Percentiles rank a stretch among this genome's conserved stretches.
These are phyloP conservation scores for Psilanteris sp. DNA, from an alignment of 1,140 invertebrate genomes.

Conservation along the genomic window DNA sequence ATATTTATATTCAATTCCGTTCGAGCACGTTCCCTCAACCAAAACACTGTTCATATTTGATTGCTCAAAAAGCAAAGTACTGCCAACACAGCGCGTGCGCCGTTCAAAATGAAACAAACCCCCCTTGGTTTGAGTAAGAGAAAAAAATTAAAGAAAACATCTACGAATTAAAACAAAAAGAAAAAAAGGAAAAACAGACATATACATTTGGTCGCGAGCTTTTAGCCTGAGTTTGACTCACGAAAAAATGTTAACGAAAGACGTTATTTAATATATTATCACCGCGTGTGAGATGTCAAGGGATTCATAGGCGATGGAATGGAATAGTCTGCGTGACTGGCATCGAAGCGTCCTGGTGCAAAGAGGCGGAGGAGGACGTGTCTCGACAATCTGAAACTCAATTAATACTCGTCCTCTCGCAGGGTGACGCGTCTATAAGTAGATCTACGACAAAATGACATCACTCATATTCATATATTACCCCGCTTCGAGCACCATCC, in stretches of 20 bases:
- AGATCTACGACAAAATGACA: constrained; percentile 70
- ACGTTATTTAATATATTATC: constrained; percentile 62
- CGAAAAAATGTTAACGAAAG: constrained; percentile 55
- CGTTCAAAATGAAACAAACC: constrained; percentile 34
- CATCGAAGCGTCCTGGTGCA: constrained; percentile 43
- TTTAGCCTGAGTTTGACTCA: constrained; percentile 16
- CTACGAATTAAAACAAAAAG: neutral
- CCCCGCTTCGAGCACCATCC: constrained; percentile 52
- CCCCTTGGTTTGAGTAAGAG: neutral
- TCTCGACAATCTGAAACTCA: constrained; percentile 73
- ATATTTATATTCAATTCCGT: neutral
- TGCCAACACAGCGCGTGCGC: constrained; percentile 6
- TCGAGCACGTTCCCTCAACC: neutral
- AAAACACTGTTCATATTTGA: constrained; percentile 31
- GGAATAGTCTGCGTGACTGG: constrained; percentile 41
- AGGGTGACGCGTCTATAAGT: constrained; percentile 78
- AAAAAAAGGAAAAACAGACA: constrained; percentile 4
- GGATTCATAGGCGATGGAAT: constrained; percentile 19
- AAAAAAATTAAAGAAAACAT: constrained; percentile 10
- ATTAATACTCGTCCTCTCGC: constrained; percentile 77
- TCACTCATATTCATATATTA: constrained; percentile 76
- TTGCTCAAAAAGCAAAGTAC: constrained; percentile 6
- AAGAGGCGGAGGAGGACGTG: constrained; percentile 48
- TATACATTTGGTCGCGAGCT: constrained; percentile 24
- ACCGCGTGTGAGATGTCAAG: constrained; percentile 58